Conservation (phyloP, 2,797 vertebrate species). For the Anniella stebbinsi region DNA sequence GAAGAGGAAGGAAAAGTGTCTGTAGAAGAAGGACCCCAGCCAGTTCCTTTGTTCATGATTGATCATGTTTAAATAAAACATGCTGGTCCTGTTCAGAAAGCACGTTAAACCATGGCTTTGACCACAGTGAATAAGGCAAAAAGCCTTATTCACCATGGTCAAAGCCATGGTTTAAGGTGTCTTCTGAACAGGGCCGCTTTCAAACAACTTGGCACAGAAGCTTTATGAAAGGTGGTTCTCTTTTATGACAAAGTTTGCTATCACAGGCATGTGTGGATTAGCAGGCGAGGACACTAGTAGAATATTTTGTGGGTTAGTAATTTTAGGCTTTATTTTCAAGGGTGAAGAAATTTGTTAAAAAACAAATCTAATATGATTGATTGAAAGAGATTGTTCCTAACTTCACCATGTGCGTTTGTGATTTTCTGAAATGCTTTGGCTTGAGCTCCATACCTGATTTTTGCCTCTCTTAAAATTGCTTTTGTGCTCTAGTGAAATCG, state of each 20-base stretch:
- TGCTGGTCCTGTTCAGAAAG: not conserved
- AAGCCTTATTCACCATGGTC: no score
- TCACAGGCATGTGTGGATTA: no score
- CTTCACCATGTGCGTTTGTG: not conserved
- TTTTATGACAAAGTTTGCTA: not conserved
- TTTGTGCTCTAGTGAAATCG: conserved; percentile 70
- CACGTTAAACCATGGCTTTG: no score
- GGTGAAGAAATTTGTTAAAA: not conserved
- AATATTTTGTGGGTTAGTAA: not conserved
- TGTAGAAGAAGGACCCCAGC: not conserved
- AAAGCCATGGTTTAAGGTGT: no score
- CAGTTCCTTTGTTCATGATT: not conserved
- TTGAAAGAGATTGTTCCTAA: not conserved
- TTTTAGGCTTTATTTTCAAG: not conserved
- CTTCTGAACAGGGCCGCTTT: not conserved
- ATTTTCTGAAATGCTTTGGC: not conserved
- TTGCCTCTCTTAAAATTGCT: conserved; percentile 34
- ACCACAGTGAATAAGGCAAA: no score
- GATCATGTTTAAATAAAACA: not conserved
- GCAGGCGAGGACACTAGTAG: no score
- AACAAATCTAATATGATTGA: not conserved
- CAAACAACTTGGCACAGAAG: not conserved
- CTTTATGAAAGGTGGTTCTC: not conserved
- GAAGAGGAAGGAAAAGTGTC: not conserved
- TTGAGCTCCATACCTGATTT: not conserved